phyloP scores from a whole-genome alignment of 2,888 invertebrate genomes.

The Electrophaes corylata region DNA sequence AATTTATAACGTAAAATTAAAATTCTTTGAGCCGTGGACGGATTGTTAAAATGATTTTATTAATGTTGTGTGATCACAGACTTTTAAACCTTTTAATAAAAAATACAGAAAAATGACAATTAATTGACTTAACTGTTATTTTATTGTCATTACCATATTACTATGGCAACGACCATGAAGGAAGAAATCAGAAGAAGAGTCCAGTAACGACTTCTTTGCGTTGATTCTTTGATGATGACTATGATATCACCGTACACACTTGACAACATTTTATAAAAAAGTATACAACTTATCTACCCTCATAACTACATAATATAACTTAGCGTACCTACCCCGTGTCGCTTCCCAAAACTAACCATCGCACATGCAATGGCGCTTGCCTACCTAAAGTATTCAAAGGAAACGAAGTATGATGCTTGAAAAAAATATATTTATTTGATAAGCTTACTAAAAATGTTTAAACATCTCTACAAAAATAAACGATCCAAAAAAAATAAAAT shows the following conservation, averaged over 20 bases:
- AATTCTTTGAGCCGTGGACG: background rate
- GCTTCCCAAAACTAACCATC: too few relatives aligned
- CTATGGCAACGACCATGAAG: slow-evolving; percentile 20
- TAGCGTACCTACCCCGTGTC: too few relatives aligned
- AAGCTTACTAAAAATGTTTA: background rate
- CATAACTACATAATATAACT: too few relatives aligned
- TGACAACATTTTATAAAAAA: too few relatives aligned
- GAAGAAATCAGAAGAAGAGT: slow-evolving; percentile 11
- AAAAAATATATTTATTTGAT: background rate
- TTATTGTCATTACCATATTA: slow-evolving; percentile 5
- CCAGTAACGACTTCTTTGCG: too few relatives aligned
- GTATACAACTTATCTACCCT: too few relatives aligned
- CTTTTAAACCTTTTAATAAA: too few relatives aligned
- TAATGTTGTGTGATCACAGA: too few relatives aligned
- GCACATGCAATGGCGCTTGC: too few relatives aligned
- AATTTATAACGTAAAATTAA: slow-evolving; percentile 13
- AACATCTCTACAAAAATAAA: background rate
- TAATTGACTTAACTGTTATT: slow-evolving; percentile 22
- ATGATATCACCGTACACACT: too few relatives aligned
- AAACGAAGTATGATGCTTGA: background rate
- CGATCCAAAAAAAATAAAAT: background rate
- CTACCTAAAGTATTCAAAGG: too few relatives aligned
- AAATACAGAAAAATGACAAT: background rate
- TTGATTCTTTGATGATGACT: too few relatives aligned
- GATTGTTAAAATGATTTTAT: slow-evolving; percentile 1